Base-by-base conservation (phyloP, 1,140 invertebrate species). In the Cataglyphis hispanica region DNA sequence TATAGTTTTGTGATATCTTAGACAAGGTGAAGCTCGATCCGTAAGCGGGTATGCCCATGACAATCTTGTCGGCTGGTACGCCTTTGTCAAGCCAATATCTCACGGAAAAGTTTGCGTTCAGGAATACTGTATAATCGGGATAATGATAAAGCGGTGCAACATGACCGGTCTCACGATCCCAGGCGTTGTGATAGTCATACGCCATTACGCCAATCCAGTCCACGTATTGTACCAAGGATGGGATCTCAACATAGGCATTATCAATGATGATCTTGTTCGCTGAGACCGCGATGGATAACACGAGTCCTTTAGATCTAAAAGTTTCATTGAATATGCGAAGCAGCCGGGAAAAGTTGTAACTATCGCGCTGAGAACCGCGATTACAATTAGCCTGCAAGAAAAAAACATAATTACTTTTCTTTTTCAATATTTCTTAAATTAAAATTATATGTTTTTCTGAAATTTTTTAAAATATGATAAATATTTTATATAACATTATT, bases 141-240 rank as follows among this genome's bases (percentile, higher is more conserved):
- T 95, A 91, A 0, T 96, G 95, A 77, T 97, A 96, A 0, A 99
- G 95, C 0, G 98, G 98, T 88, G 98, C 98, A 0, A 98, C 96
- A 92, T 99, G 98, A 0, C 97, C 97, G 0, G 98, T 98, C 86
- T 95, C 94, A 8, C 95, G 92, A 90, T 98, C 98, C 98, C 98
- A 98, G 10, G 96, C 96, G 0, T 98, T 98, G 90, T 98, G 98
- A 92, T 98, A 98, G 92, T 99, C 98, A 87, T 98, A 98, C 0
- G 97, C 97, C 98, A 98, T 98, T 0, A 98, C 96, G 5, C 97
- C 97, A 92, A 99, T 96, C 91, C 98, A 98, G 90, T 98, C 98
- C 2, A 97, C 96, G 60, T 96, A 93, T 13, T 96, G 93, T 1
- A 96, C 97, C 46, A 99, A 94, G 1, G 95, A 92, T 0, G 95